These are phyloP conservation scores for Umimayanthus kanabou DNA, from an alignment of 92 coral and sea anemone genomes.

Conservation along the genomic window DNA sequence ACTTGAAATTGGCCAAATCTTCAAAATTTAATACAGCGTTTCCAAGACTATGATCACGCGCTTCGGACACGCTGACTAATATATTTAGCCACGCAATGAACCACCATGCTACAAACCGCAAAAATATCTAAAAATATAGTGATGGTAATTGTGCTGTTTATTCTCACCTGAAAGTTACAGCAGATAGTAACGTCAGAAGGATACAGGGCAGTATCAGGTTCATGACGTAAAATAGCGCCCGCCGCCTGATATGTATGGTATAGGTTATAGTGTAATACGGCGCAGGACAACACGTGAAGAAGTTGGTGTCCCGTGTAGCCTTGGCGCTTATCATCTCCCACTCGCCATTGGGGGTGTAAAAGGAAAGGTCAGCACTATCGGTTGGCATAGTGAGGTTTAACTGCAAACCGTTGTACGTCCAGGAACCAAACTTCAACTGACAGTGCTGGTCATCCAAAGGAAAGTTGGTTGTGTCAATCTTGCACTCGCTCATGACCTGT, in stretches of 20 bases:
- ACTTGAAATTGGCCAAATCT: no score
- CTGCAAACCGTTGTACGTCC: slow-evolving; percentile 75
- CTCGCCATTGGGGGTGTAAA: slow-evolving; percentile 70
- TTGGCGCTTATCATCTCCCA: slow-evolving; percentile 70
- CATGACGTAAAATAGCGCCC: slow-evolving; percentile 75
- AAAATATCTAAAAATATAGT: neutral
- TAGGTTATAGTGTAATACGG: slow-evolving; percentile 64
- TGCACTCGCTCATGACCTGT: slow-evolving; percentile 67
- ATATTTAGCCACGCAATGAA: no score
- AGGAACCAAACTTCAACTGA: slow-evolving; percentile 68
- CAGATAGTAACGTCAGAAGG: slow-evolving; percentile 72
- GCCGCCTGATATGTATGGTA: slow-evolving; percentile 65
- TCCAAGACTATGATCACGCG: no score
- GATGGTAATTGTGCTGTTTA: neutral
- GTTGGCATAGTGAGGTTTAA: slow-evolving; percentile 59
- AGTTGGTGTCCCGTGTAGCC: slow-evolving; percentile 46
- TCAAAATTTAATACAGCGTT: no score
- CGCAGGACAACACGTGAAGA: slow-evolving; percentile 53
- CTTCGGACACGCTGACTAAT: no score
- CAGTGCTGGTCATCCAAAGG: slow-evolving; percentile 79
- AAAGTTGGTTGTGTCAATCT: slow-evolving; percentile 81
- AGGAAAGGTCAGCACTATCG: slow-evolving; percentile 64
- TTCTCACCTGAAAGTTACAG: slow-evolving; percentile 62
- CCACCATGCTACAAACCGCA: no score
- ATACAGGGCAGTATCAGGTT: slow-evolving; percentile 79